These are phyloP conservation scores for Ypsolopha sequella DNA, from an alignment of 2,888 invertebrate species.

Conservation along the genomic window DNA sequence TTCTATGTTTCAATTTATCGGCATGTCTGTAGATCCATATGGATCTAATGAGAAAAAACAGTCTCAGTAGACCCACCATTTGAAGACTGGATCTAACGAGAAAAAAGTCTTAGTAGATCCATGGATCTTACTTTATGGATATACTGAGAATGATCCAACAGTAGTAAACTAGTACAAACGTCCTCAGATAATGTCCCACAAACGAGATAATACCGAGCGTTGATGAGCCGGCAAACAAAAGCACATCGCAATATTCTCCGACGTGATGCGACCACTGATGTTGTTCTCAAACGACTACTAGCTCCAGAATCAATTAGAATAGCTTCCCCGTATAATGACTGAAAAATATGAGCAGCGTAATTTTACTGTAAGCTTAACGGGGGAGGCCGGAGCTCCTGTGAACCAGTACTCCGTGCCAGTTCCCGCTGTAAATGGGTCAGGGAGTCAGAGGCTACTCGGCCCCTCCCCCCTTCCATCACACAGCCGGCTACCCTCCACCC, in stretches of 20 bases:
- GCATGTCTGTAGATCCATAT: too few relatives aligned
- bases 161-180: neutral
- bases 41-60: too few relatives aligned
- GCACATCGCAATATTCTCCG: neutral
- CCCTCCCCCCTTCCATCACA: conserved; percentile 19
- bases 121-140: too few relatives aligned
- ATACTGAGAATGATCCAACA: too few relatives aligned
- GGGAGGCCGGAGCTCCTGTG: neutral
- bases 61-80: too few relatives aligned
- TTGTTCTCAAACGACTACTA: neutral
- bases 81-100: too few relatives aligned
- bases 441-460: conserved; percentile 43
- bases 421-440: conserved; percentile 60
- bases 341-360: conserved; percentile 21
- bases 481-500: conserved; percentile 27
- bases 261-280: too few relatives aligned
- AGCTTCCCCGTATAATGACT: conserved; percentile 9
- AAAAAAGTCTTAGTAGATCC: too few relatives aligned
- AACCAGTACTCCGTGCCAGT: conserved; percentile 32
- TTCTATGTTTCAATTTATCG: too few relatives aligned
- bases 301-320: neutral
- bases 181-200: neutral
- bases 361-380: conserved; percentile 7
- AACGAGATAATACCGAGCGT: neutral
- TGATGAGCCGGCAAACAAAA: neutral